phyloP scores from a whole-genome alignment of 64 coral and sea anemone genomes.

The Actinia equina region DNA sequence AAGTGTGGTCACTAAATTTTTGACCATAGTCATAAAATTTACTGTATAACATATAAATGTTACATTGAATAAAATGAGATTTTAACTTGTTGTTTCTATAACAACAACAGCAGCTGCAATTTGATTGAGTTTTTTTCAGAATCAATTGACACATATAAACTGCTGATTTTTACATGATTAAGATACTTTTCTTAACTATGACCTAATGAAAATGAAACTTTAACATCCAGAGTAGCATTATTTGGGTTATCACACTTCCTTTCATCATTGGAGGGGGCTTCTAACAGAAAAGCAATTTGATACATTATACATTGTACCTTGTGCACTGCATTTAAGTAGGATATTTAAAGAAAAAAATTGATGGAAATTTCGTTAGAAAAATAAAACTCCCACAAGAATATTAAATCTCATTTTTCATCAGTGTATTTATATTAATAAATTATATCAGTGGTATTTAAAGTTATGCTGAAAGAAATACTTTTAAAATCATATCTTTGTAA shows the following conservation, averaged over 20 bases:
- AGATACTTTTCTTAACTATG: neutral
- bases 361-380: neutral
- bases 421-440: neutral
- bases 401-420: neutral
- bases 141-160: too few species aligned
- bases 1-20: too few species aligned
- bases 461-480: neutral
- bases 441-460: too few species aligned
- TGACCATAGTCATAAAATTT: too few species aligned
- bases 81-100: too few species aligned
- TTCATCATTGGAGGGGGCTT: neutral
- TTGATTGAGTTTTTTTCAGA: too few species aligned
- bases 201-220: neutral
- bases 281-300: neutral
- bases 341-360: neutral
- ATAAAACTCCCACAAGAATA: neutral
- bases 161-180: too few species aligned
- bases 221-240: neutral
- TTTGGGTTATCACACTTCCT: neutral
- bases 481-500: neutral
- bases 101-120: too few species aligned
- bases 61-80: too few species aligned
- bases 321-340: neutral
- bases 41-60: too few species aligned
- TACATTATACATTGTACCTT: neutral